Evolutionary conservation across 2,113 vertebrate species (phyloP), one percentile per base, ranked within the genome.

Genomic region (Phoxinus phoxinus): DNA sequence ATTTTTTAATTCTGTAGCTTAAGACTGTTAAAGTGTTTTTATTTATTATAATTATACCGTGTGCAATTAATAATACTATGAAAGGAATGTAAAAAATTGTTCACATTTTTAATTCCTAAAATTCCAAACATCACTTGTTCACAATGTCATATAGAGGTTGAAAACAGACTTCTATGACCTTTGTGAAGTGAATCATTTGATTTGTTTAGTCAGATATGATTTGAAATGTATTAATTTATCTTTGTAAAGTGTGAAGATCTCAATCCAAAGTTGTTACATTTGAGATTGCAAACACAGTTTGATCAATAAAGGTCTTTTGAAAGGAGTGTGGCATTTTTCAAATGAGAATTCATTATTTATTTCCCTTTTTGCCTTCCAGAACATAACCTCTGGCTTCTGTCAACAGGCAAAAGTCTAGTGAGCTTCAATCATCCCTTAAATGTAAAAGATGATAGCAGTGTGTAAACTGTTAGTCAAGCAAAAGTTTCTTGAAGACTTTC

Each of bases 241-340:
- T 61, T 63, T 17, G n/a, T 63, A 30, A 44, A 5, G 58, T 65
- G 56, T 80, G 56, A 59, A 41, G 27, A 79, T 79, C 30, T 25
- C 23, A 61, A 51, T 19, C 46, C 53, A 37, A 44, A 17, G 13
- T 80, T 80, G 53, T 48, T 30, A 76, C 25, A 51, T 76, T 21
- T 53, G 25, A 37, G 23, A 27, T 80, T 19, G 25, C 27, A 56
- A 46, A 79, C 41, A 13, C 25, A 32, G 15, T 76, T 30, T 63
- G 58, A 65, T 48, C n/a, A 81, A 81, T 81, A 46, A 81, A 81
- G 7, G 8, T 63, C n/a, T 46, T 65, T 30, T 81, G 7, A 81
- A 65, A 65, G 58, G n/a, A 44, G 6, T 5, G 35, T 56, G 72
- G 3, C 17, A 3, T 10, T 2, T 15, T 27, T 53, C 23, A 53